Evolutionary conservation across 1,140 invertebrate genomes (phyloP).

Genomic region (Eriosoma lanigerum): DNA sequence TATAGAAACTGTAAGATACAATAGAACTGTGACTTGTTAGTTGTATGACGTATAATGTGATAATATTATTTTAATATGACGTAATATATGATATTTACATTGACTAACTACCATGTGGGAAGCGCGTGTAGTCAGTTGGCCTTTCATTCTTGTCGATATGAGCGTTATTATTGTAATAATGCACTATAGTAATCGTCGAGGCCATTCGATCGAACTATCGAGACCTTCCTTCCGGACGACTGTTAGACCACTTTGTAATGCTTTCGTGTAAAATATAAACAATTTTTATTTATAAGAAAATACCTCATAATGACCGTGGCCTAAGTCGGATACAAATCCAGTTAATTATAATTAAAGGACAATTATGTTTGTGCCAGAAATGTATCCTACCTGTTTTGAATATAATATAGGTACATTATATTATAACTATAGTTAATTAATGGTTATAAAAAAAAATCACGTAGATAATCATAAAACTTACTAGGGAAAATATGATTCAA

Average conservation of each 20-base stretch:
- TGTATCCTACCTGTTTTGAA: neutral
- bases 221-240: constrained; percentile 19
- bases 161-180: constrained; percentile 2
- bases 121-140: neutral
- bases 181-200: neutral
- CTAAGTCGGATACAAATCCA: neutral
- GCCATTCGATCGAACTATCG: neutral
- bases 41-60: neutral
- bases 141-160: neutral
- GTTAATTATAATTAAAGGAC: neutral
- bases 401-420: too few species aligned
- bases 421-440: too few species aligned
- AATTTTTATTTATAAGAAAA: neutral
- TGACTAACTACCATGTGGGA: constrained; percentile 1
- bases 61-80: neutral
- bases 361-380: neutral
- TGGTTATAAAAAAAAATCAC: too few species aligned
- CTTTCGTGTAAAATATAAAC: neutral
- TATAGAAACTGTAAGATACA: too few species aligned
- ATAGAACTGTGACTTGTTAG: neutral
- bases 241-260: neutral
- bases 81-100: neutral
- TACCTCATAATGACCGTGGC: neutral
- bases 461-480: too few species aligned
- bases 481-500: too few species aligned